These are phyloP conservation scores for Abscondita cerata DNA, from an alignment of 2,888 invertebrate species.

Conservation along the genomic window DNA sequence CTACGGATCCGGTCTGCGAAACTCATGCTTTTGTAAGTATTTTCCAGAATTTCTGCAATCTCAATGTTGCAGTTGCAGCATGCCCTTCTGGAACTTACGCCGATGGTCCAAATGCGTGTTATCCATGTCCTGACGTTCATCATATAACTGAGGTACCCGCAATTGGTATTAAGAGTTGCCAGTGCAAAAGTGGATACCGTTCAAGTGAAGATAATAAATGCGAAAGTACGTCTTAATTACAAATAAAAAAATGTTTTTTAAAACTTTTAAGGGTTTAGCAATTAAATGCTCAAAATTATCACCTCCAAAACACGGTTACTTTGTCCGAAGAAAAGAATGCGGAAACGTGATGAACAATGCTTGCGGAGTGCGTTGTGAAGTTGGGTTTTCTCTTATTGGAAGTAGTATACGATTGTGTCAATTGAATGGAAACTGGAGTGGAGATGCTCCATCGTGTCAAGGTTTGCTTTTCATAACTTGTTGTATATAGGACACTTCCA, in stretches of 20 bases:
- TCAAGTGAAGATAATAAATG: conserved; percentile 60
- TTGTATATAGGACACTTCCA: neutral
- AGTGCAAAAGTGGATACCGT: conserved; percentile 68
- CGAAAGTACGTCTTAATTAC: conserved; percentile 59
- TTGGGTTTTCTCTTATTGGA: conserved; percentile 63
- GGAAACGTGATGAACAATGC: conserved; percentile 72
- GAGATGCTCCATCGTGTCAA: conserved; percentile 67
- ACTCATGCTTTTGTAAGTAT: conserved; percentile 66
- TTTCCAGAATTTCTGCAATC: neutral
- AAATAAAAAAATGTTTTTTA: neutral
- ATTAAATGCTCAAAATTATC: conserved; percentile 65
- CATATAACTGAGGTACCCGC: conserved; percentile 68
- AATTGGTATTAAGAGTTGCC: conserved; percentile 63
- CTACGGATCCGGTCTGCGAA: conserved; percentile 68
- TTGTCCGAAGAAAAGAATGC: conserved; percentile 68
- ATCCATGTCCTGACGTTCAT: conserved; percentile 69
- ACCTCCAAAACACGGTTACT: conserved; percentile 70
- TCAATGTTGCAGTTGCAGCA: conserved; percentile 56
- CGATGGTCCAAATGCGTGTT: conserved; percentile 60
- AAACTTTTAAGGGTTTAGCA: conserved; percentile 51
- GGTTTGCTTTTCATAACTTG: conserved; percentile 55
- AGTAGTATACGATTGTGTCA: conserved; percentile 68
- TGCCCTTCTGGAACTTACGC: conserved; percentile 72
- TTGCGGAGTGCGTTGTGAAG: conserved; percentile 71
- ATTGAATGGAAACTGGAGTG: conserved; percentile 71